Base-by-base conservation (phyloP, 1,140 invertebrate genomes). In the Bombus haemorrhoidalis region DNA sequence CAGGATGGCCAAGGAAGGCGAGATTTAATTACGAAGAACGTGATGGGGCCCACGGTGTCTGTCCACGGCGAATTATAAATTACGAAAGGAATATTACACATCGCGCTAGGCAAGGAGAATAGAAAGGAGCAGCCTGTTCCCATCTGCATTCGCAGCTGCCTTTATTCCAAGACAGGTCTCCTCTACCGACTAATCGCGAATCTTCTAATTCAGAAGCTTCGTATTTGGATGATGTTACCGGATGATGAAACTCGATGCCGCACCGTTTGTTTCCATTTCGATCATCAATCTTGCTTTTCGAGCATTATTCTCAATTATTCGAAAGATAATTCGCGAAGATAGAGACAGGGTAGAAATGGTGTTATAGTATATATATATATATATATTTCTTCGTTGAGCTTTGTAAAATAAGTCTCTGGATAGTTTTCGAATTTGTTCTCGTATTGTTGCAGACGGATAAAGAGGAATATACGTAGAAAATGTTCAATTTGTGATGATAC, bases 131-230 rank as follows among this genome's bases (percentile, higher is more conserved):
- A n/a, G 34, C 10, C 66, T 8, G 25, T 41, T 81, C 25, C 28
- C 53, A 79, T 85, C 62, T 87, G 73, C 83, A 81, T 85, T 81
- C 72, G 69, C 41, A 53, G 64, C 25, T 76, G 53, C 37, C 43
- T 18, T 18, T 57, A 43, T 76, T 34, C 57, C 32, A 12, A 9
- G 34, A 13, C 47, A 15, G 37, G 59, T 12, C 59, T 18, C 41
- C n/a, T 34, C 41, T 74, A 66, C 59, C 39, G 5, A 32, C 69
- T 87, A 85, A 87, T 87, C 86, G 83, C 47, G 62, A 53, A 87
- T 87, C 86, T 87, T 85, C 81, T 84, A 85, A 87, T 87, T 87
- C 82, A 87, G 72, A 68, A 71, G 64, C 72, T 71, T 15, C 53
- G 22, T 86, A 59, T n/a, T 57, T 59, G 64, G n/a, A 37, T 34